These are phyloP conservation scores for Saiga tatarica DNA, from an alignment of 2,113 vertebrate species.

Conservation along the genomic window DNA sequence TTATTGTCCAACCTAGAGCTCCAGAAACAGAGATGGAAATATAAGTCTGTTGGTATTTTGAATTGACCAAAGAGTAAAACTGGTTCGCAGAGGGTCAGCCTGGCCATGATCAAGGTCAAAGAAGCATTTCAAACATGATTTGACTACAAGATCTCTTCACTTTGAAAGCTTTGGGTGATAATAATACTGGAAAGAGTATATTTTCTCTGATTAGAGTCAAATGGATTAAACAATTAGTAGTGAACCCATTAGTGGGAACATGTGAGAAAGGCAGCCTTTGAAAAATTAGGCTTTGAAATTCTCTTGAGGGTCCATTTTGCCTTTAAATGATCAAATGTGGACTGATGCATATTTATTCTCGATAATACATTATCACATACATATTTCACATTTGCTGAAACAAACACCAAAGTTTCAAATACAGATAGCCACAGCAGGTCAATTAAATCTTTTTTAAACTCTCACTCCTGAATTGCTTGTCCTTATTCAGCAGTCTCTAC, in stretches of 20 bases:
- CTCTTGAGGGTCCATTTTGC: neutral
- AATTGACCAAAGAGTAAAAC: neutral
- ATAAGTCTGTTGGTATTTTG: neutral
- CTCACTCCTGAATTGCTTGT: neutral
- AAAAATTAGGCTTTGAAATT: neutral
- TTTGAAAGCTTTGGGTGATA: neutral
- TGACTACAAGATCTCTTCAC: neutral
- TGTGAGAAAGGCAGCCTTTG: slow-evolving; percentile 27
- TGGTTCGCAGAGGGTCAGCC: neutral
- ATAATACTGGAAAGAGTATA: neutral
- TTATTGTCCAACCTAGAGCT: neutral
- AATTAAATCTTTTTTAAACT: slow-evolving; percentile 22
- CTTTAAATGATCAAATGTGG: neutral
- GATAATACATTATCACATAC: neutral
- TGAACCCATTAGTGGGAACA: neutral
- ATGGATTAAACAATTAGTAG: neutral
- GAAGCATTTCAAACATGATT: neutral
- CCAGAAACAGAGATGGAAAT: neutral
- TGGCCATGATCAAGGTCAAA: neutral
- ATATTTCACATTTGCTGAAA: neutral
- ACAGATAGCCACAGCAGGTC: neutral
- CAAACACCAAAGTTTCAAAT: neutral
- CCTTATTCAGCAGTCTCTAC: neutral
- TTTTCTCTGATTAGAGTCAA: neutral
- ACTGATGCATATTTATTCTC: neutral